Evolutionary conservation across 2,113 vertebrate species (phyloP).

Genomic region (Grus americana): DNA sequence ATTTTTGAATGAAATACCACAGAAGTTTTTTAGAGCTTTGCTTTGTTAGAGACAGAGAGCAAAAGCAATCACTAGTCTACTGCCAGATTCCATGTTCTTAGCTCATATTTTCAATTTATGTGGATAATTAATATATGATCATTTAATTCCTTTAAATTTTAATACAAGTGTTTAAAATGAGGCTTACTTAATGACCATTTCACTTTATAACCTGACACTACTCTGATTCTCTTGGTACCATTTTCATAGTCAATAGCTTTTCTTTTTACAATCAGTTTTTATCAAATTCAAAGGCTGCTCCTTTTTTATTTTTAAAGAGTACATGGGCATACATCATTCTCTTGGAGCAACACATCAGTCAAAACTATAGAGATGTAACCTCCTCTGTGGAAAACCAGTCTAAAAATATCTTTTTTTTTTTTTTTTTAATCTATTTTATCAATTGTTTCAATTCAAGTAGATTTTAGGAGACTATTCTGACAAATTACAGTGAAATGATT

Average conservation of each 20-base stretch:
- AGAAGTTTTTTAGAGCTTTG: not conserved
- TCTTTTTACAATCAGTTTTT: not conserved
- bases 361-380: not conserved
- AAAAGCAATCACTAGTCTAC: not conserved
- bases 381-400: not conserved
- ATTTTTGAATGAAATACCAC: not conserved
- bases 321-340: not conserved
- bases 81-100: not conserved
- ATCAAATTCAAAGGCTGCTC: not conserved
- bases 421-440: not conserved
- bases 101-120: not conserved
- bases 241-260: not conserved
- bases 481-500: not conserved
- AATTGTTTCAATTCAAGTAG: not conserved
- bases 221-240: not conserved
- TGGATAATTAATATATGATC: constrained; percentile 5
- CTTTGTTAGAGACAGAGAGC: not conserved
- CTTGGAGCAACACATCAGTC: not conserved
- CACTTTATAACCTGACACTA: not conserved
- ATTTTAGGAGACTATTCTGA: not conserved
- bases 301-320: not conserved
- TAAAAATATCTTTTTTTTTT: not conserved
- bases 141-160: constrained; percentile 31
- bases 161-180: constrained; percentile 23
- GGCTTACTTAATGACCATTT: not conserved